Conservation (phyloP, 2,888 invertebrate genomes). For the Athrips mouffetella region DNA sequence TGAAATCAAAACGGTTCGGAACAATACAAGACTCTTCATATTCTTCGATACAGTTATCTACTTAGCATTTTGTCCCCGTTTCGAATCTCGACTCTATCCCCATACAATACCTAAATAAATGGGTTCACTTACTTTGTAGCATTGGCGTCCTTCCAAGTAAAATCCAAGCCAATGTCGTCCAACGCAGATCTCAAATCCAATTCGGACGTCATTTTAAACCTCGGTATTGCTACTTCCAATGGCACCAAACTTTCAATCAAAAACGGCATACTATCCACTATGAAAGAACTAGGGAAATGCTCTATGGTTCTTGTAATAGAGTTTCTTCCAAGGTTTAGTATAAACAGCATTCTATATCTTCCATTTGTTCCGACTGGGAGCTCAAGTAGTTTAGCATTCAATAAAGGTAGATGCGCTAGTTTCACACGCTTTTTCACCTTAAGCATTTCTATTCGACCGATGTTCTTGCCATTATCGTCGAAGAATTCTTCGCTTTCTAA, state of each 20-base stretch:
- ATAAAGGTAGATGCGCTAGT: slow-evolving; percentile 29
- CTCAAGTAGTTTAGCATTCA: slow-evolving; percentile 35
- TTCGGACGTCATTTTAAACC: slow-evolving; percentile 30
- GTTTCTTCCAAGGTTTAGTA: slow-evolving; percentile 26
- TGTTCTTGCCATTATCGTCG: slow-evolving; percentile 27
- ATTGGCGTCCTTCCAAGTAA: slow-evolving; percentile 32
- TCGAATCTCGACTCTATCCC: no score
- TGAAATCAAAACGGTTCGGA: no score
- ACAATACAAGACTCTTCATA: no score
- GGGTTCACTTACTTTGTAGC: slow-evolving; percentile 34
- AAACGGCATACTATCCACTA: slow-evolving; percentile 29
- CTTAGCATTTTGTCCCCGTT: no score
- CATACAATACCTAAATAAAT: no score
- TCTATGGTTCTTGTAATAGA: slow-evolving; percentile 24
- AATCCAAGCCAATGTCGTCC: slow-evolving; percentile 29
- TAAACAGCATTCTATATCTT: slow-evolving; percentile 35
- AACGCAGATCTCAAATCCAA: slow-evolving; percentile 29
- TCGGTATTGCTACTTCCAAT: slow-evolving; percentile 37
- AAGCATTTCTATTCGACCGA: slow-evolving; percentile 36
- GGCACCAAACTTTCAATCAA: slow-evolving; percentile 32
- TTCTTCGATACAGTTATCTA: no score
- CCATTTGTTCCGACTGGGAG: slow-evolving; percentile 36
- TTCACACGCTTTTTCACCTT: slow-evolving; percentile 30
- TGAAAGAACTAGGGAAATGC: slow-evolving; percentile 25
- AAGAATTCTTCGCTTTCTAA: slow-evolving; percentile 34